Percentiles rank a stretch among this genome's conserved stretches.
phyloP scores from a whole-genome alignment of 2,113 vertebrate genomes.

The Calyptommatus sinebrachiatus region DNA sequence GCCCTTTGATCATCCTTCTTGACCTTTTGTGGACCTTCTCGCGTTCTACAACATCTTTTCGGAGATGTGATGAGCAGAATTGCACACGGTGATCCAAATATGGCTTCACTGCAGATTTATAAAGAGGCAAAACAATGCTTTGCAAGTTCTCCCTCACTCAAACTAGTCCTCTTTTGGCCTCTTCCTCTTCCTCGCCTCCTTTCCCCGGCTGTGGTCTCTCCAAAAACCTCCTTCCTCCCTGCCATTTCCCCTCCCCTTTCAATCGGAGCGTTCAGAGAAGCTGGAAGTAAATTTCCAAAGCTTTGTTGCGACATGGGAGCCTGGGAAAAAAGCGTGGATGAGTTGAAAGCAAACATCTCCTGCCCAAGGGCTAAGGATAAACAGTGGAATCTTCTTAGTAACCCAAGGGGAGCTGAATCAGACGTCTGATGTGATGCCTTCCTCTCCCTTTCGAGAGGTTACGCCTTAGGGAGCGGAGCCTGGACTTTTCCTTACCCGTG shows the following conservation, averaged over 20 bases:
- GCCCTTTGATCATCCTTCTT: too few relatives aligned
- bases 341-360: conserved; percentile 69
- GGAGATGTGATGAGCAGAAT: too few relatives aligned
- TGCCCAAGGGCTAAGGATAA: conserved; percentile 58
- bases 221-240: rapidly evolving
- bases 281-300: conserved; percentile 8
- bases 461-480: conserved; percentile 14
- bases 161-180: neutral
- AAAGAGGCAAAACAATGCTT: too few relatives aligned
- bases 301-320: conserved; percentile 49
- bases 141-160: too few relatives aligned
- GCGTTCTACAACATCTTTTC: too few relatives aligned
- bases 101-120: too few relatives aligned
- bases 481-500: conserved; percentile 41
- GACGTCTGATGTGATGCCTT: conserved; percentile 62
- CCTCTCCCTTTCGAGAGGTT: conserved; percentile 48
- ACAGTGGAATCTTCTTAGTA: conserved; percentile 71
- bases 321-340: conserved; percentile 64
- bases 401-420: conserved; percentile 53
- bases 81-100: too few relatives aligned
- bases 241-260: neutral
- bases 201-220: neutral
- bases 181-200: neutral
- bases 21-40: too few relatives aligned
- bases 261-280: conserved; percentile 45